phyloP scores from a whole-genome alignment of 1,140 invertebrate species.

The Telenomus remus region DNA sequence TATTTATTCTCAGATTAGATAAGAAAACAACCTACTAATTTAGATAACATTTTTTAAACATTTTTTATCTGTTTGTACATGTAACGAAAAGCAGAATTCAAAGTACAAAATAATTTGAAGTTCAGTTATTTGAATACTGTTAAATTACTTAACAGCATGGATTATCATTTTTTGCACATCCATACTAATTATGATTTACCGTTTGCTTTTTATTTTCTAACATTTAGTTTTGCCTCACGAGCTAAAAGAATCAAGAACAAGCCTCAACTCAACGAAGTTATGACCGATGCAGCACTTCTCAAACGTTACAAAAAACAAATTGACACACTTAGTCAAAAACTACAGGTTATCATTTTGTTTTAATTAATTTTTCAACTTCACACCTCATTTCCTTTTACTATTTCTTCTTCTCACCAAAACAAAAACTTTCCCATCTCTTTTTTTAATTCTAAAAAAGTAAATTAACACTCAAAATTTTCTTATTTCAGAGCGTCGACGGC shows the following conservation, averaged over 20 bases:
- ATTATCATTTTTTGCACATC: too few species aligned
- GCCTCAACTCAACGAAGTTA: conserved; percentile 83
- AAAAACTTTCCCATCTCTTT: neutral
- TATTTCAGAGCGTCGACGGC: conserved; percentile 30
- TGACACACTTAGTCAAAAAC: conserved; percentile 70
- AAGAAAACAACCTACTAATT: too few species aligned
- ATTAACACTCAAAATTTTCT: neutral
- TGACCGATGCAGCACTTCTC: conserved; percentile 80
- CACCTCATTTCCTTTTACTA: conserved; percentile 9
- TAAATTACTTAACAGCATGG: too few species aligned
- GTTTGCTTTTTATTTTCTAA: conserved; percentile 6
- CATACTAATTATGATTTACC: neutral
- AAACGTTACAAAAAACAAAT: conserved; percentile 77
- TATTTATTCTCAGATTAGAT: too few species aligned
- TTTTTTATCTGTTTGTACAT: too few species aligned
- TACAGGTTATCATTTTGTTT: conserved; percentile 65
- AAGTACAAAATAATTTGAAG: too few species aligned
- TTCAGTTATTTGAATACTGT: too few species aligned
- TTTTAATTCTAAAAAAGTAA: neutral
- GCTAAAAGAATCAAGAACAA: conserved; percentile 83
- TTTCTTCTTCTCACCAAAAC: neutral
- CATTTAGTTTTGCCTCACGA: conserved; percentile 79
- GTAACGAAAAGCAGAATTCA: too few species aligned
- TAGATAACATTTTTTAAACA: too few species aligned
- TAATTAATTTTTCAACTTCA: conserved; percentile 18